Evolutionary conservation across 2,113 vertebrate species (phyloP).

Genomic region (Strix uralensis): DNA sequence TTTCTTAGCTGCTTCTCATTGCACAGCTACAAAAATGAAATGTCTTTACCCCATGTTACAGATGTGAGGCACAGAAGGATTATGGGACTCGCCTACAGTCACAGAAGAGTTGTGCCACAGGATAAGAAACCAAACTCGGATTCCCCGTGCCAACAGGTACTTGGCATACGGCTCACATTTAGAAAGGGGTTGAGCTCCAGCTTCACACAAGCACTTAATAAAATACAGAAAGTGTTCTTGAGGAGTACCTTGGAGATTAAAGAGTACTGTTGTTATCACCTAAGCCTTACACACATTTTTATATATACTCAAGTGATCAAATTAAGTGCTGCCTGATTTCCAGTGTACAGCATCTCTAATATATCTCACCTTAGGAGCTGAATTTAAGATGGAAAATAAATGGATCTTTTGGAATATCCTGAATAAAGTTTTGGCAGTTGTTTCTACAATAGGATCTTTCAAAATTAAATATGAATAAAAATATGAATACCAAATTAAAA

Average conservation of each 20-base stretch:
- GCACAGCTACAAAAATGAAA: background rate
- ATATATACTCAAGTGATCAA: background rate
- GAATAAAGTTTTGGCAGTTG: background rate
- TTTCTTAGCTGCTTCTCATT: background rate
- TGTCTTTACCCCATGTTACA: background rate
- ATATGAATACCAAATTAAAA: background rate
- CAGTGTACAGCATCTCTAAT: background rate
- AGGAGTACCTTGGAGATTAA: background rate
- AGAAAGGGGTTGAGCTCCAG: background rate
- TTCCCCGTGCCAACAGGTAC: background rate
- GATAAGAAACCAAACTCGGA: background rate
- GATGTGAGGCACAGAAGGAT: background rate
- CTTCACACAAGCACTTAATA: background rate
- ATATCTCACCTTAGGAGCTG: background rate
- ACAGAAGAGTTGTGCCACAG: fast-evolving
- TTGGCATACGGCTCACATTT: background rate
- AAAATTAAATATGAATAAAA: background rate
- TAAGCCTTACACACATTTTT: background rate
- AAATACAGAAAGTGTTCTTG: background rate
- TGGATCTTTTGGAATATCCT: background rate
- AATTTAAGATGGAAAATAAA: background rate
- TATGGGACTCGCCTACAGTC: fast-evolving
- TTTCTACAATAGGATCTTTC: background rate
- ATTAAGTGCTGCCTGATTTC: background rate
- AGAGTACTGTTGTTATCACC: background rate